Base-by-base conservation (phyloP, 2,888 invertebrate genomes). In the Crematogaster levior region DNA sequence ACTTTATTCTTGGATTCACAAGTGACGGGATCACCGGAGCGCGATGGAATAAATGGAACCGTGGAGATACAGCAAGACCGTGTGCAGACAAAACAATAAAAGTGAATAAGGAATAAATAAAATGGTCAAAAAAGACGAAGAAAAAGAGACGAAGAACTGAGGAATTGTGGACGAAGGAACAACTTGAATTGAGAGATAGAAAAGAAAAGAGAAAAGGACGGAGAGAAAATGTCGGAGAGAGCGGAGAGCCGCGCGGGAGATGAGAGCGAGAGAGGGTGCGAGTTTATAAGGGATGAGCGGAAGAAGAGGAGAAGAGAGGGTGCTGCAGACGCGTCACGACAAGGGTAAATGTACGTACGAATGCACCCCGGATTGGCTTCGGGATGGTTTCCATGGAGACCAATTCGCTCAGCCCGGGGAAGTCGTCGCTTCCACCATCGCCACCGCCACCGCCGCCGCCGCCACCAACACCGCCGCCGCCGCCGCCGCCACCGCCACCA, bases 311-410 rank as follows among this genome's bases (percentile, higher is more conserved):
- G 70, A 53, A 34, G 53, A 53, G 66, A 56, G 85, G 77, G 81
- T 82, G 88, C 88, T 88, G 86, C 87, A 90, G 87, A 89, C 85
- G 85, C 86, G 88, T 82, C 89, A 87, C 88, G 89, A 91, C 88
- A 91, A 90, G 92, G 91, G 92, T 92, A 91, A 93, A 92, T 91
- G 93, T 92, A 91, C 92, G 91, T 92, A 92, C 93, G 90, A 92
- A 91, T 92, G 92, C 92, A 92, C 91, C 93, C 92, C 90, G 91
- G 91, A 93, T 92, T 91, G 92, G 92, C 92, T 91, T 91, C 91
- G 90, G 92, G 92, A 90, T 88, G 91, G 92, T 92, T 91, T 89
- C 92, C 91, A 92, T 92, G 92, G 87, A 88, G 90, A 92, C 92
- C 91, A 88, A 89, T 89, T 90, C 91, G 92, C 91, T 90, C 89